A percentile compares a stretch with the other conserved stretches of the same genome.
Conservation (phyloP, 2,888 invertebrate genomes). For the Drosophila colorata region DNA sequence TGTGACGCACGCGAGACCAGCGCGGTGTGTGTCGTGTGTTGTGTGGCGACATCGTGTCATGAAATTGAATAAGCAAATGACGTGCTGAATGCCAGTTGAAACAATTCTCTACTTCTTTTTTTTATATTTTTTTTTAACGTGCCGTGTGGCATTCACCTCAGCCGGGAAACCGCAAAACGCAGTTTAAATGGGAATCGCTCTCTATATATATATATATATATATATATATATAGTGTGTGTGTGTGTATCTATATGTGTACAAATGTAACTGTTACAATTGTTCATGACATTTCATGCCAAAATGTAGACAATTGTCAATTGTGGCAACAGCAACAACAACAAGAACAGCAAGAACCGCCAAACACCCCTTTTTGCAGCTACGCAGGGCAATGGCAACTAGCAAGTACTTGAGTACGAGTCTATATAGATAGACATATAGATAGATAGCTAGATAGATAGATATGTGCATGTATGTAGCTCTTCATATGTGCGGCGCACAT, state of each 20-base stretch:
- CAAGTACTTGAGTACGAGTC: constrained; percentile 33
- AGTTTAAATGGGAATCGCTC: constrained; percentile 64
- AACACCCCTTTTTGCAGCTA: constrained; percentile 66
- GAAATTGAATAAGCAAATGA: constrained; percentile 82
- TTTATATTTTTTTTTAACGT: constrained; percentile 12
- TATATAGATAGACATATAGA: constrained; percentile 15
- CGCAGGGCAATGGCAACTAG: constrained; percentile 24
- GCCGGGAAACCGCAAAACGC: constrained; percentile 70
- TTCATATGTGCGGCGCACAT: constrained; percentile 61
- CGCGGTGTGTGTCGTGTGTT: constrained; percentile 16
- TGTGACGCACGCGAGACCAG: constrained; percentile 73
- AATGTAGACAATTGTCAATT: constrained; percentile 77
- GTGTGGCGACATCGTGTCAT: constrained; percentile 72
- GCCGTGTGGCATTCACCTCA: constrained; percentile 63
- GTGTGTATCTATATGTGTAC: background rate
- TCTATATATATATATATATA: constrained; percentile 4
- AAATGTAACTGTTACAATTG: constrained; percentile 33
- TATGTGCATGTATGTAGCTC: constrained; percentile 14
- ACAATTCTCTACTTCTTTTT: constrained; percentile 39
- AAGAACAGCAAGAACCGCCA: constrained; percentile 18
- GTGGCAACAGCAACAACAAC: constrained; percentile 44
- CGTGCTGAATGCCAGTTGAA: constrained; percentile 83
- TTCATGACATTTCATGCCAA: constrained; percentile 74
- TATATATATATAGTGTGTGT: constrained; percentile 1
- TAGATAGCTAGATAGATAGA: constrained; percentile 8